A percentile compares a stretch with the other conserved stretches of the same genome.
Conservation (phyloP, 2,888 invertebrate genomes). For the Trachelus troglodyta region DNA sequence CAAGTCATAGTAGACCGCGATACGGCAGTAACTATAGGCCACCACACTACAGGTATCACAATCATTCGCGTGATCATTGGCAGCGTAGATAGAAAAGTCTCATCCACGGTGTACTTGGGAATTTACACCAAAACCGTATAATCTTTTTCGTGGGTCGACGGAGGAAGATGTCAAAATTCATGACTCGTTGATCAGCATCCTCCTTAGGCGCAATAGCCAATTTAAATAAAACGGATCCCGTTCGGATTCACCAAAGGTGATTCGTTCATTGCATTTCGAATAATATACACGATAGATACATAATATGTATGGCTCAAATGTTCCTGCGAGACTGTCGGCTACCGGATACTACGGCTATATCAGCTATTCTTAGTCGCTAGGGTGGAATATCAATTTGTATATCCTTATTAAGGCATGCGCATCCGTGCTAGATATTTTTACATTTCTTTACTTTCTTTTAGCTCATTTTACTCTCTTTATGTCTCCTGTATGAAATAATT, state of each 20-base stretch:
- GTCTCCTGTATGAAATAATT: neutral
- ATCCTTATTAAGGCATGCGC: neutral
- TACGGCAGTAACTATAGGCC: slow-evolving; percentile 38
- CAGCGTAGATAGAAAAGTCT: slow-evolving; percentile 47
- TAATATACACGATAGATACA: slow-evolving; percentile 5
- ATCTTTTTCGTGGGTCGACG: neutral
- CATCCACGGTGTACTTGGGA: neutral
- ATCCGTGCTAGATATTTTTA: neutral
- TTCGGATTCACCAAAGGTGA: neutral
- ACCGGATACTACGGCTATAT: slow-evolving; percentile 13
- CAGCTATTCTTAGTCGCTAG: neutral
- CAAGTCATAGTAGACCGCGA: slow-evolving; percentile 41
- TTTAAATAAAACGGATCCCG: neutral
- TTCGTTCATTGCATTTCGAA: slow-evolving; percentile 25
- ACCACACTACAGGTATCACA: slow-evolving; percentile 48
- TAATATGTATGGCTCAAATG: slow-evolving; percentile 17
- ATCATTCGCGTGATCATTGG: slow-evolving; percentile 51
- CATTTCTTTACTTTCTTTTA: neutral
- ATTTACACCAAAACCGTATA: neutral
- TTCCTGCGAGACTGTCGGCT: slow-evolving; percentile 28
- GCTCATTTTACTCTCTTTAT: neutral
- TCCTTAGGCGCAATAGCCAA: neutral
- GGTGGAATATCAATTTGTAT: neutral
- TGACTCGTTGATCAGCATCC: neutral
- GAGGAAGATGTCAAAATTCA: neutral